Evolutionary conservation across 2,888 invertebrate species (phyloP).

Genomic region (Patella caerulea): DNA sequence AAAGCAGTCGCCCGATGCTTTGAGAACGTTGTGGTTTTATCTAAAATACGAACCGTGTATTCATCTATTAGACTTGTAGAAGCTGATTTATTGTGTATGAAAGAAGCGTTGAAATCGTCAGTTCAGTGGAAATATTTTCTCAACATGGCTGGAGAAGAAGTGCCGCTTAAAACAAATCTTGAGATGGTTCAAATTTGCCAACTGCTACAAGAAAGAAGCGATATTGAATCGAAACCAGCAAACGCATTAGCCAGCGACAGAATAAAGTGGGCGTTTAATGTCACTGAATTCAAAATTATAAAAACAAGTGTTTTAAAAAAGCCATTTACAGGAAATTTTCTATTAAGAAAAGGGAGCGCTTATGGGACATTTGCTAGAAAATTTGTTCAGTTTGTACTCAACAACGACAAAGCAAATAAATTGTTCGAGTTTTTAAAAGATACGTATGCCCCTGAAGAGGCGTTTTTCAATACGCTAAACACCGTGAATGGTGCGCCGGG

Average conservation of each 20-base stretch:
- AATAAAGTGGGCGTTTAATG: conserved; percentile 32
- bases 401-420: conserved; percentile 43
- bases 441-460: conserved; percentile 66
- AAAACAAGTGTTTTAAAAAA: conserved; percentile 37
- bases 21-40: conserved; percentile 56
- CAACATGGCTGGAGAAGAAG: conserved; percentile 67
- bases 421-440: conserved; percentile 63
- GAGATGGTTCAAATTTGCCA: conserved; percentile 66
- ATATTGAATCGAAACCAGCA: conserved; percentile 53
- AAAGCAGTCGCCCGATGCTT: conserved; percentile 48
- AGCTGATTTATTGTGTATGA: conserved; percentile 50
- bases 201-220: conserved; percentile 66
- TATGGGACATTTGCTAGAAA: conserved; percentile 59
- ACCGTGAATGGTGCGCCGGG: conserved; percentile 55
- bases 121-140: conserved; percentile 68
- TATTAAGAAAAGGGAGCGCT: conserved; percentile 60
- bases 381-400: conserved; percentile 60
- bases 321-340: conserved; percentile 38
- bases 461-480: conserved; percentile 67
- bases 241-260: conserved; percentile 31
- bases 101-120: conserved; percentile 30
- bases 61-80: conserved; percentile 42
- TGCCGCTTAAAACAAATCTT: conserved; percentile 66
- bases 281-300: conserved; percentile 30
- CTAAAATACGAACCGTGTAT: conserved; percentile 44